Evolutionary conservation across 2,113 vertebrate species (phyloP), one percentile per base, ranked within the genome.

Genomic region (Hemichromis elongatus): DNA sequence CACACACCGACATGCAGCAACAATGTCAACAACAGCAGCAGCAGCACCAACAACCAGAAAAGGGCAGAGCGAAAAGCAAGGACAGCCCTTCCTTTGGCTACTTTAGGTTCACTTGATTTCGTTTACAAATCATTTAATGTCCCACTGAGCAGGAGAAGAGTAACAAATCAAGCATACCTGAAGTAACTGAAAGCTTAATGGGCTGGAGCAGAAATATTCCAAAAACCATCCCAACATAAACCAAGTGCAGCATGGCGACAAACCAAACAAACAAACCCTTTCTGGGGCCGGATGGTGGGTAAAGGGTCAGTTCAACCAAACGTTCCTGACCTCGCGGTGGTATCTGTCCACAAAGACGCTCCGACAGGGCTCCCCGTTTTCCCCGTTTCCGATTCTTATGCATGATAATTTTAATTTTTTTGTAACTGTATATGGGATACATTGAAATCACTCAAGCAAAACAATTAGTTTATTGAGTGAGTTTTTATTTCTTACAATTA

Each of bases 1-100:
- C 81, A 86, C 54, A 87, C 68, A 87, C 82, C 35, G 8, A 95
- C 94, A 96, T 91, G 95, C 94, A 84, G 79, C 77, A 61, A 45
- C 53, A 56, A 30, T n/a, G n/a, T n/a, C 16, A 55, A 75, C 79
- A 79, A 26, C 56, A 73, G n/a, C 61, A 66, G 54, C 77, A 83
- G 75, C 81, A 81, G 13, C 37, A 77, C 26, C 77, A 86, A 75
- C 82, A 80, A 83, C 66, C 24, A 13, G 9, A 77, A 77, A 42
- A 81, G 3, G 6, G 56, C 55, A 42, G 24, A 35, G 59, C 26
- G 56, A 54, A 80, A 56, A 80, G 70, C 47, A 77, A 79, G 24
- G 8, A 12, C 12, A 59, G 30, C 30, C 63, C 73, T 16, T 40
- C 21, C 26, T 35, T 59, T 28, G 82, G 88, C 40, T 37, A 78